A percentile compares a stretch with the other conserved stretches of the same genome.
phyloP scores from a whole-genome alignment of 2,797 vertebrate genomes.

The Naso thynnoides region DNA sequence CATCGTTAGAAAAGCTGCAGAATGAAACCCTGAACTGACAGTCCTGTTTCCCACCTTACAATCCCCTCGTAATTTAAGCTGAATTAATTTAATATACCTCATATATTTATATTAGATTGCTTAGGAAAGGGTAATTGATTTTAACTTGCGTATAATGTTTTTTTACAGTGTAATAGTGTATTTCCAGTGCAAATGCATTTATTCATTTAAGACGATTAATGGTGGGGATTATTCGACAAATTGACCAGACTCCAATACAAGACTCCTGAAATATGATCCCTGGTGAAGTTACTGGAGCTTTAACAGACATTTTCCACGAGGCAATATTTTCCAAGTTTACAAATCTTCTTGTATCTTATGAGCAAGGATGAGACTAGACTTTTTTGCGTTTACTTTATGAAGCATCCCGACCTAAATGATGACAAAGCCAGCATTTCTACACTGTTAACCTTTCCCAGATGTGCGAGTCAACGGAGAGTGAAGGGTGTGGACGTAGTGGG shows the following conservation, averaged over 20 bases:
- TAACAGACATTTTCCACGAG: background rate
- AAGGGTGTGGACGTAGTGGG: conserved; percentile 65
- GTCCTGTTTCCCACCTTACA: no score
- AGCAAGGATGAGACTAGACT: conserved; percentile 15
- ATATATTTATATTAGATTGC: no score
- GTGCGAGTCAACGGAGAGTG: conserved; percentile 53
- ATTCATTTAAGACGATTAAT: conserved; percentile 35
- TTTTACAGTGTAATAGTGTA: no score
- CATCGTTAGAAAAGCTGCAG: no score
- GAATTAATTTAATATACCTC: no score
- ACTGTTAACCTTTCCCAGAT: conserved; percentile 78
- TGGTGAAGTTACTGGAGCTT: background rate
- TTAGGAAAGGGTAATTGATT: no score
- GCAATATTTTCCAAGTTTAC: conserved; percentile 26
- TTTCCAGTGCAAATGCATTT: conserved; percentile 10
- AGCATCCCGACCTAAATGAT: conserved; percentile 45
- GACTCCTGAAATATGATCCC: conserved; percentile 19
- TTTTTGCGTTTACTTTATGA: conserved; percentile 31
- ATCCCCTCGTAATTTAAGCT: no score
- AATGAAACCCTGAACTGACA: no score
- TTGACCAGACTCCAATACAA: background rate
- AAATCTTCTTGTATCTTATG: conserved; percentile 1
- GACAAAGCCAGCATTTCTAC: conserved; percentile 50
- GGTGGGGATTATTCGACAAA: conserved; percentile 31
- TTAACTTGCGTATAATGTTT: no score